Percentiles rank a stretch among this genome's conserved stretches.
These are phyloP conservation scores for Quadroppia sp. DNA, from an alignment of 2,888 invertebrate genomes.

Conservation along the genomic window DNA sequence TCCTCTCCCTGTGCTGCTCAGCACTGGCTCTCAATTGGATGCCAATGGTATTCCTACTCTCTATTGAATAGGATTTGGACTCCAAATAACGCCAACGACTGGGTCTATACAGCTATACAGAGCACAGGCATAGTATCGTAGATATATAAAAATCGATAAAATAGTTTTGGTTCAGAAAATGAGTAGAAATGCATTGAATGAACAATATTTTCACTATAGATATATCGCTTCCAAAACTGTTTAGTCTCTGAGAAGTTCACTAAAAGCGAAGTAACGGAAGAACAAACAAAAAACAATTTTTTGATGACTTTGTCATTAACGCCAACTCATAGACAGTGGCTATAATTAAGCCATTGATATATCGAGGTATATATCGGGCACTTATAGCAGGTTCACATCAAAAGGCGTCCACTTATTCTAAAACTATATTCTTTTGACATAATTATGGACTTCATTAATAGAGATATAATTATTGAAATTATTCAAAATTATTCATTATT, in stretches of 20 bases:
- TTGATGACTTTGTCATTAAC: neutral
- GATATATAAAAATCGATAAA: slow-evolving; percentile 20
- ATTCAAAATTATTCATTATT: no score
- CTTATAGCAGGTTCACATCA: no score
- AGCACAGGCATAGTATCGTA: no score
- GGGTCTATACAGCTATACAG: no score
- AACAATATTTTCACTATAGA: neutral
- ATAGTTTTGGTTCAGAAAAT: neutral
- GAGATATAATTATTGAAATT: no score
- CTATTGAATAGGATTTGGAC: neutral
- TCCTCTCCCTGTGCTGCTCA: neutral
- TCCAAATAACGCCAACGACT: neutral
- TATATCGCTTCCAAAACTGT: neutral
- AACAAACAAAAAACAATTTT: neutral
- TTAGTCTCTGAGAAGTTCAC: neutral
- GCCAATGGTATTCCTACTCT: neutral
- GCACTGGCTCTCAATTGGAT: neutral
- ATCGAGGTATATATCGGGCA: no score
- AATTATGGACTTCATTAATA: no score
- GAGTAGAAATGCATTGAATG: neutral
- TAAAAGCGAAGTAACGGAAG: neutral
- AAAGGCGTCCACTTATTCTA: no score
- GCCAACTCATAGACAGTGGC: neutral
- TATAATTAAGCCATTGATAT: neutral
- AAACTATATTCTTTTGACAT: no score